These are phyloP conservation scores for Pyrgus malvae DNA, from an alignment of 2,888 invertebrate genomes.

Conservation along the genomic window DNA sequence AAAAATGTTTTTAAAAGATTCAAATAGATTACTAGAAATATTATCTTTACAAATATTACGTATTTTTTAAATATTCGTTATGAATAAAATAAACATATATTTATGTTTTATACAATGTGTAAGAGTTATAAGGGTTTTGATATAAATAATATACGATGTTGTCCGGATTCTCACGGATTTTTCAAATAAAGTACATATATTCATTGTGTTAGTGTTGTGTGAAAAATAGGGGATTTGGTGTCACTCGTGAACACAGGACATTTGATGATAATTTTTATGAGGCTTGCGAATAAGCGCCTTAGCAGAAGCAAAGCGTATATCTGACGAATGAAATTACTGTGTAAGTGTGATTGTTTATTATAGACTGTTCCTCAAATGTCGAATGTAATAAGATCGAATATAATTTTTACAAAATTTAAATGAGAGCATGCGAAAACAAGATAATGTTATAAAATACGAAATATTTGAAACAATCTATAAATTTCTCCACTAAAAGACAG, in stretches of 20 bases:
- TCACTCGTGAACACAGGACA: slow-evolving; percentile 33
- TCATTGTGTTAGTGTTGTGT: slow-evolving; percentile 39
- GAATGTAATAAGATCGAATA: not conserved
- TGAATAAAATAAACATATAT: not conserved
- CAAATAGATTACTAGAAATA: slow-evolving; percentile 8
- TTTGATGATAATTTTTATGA: slow-evolving; percentile 27
- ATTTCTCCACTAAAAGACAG: slow-evolving; percentile 42
- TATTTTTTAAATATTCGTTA: not conserved
- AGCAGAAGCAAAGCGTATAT: slow-evolving; percentile 66
- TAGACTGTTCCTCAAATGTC: slow-evolving; percentile 40
- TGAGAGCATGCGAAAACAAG: slow-evolving; percentile 46
- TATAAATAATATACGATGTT: slow-evolving; percentile 18
- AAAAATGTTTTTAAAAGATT: slow-evolving; percentile 26
- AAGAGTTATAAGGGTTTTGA: slow-evolving; percentile 31
- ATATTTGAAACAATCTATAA: slow-evolving; percentile 71
- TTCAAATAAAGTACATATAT: slow-evolving; percentile 22
- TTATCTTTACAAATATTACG: slow-evolving; percentile 10
- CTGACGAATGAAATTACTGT: slow-evolving; percentile 31
- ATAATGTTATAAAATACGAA: slow-evolving; percentile 34
- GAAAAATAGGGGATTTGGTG: slow-evolving; percentile 15
- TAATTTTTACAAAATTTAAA: slow-evolving; percentile 30
- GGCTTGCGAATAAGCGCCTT: slow-evolving; percentile 67
- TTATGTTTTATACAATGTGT: slow-evolving; percentile 26
- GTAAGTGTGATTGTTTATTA: slow-evolving; percentile 34
- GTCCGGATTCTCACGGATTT: slow-evolving; percentile 67